Evolutionary conservation across 2,888 invertebrate genomes (phyloP), one percentile per base, ranked within the genome.

Genomic region (Stictocephala bisonia): DNA sequence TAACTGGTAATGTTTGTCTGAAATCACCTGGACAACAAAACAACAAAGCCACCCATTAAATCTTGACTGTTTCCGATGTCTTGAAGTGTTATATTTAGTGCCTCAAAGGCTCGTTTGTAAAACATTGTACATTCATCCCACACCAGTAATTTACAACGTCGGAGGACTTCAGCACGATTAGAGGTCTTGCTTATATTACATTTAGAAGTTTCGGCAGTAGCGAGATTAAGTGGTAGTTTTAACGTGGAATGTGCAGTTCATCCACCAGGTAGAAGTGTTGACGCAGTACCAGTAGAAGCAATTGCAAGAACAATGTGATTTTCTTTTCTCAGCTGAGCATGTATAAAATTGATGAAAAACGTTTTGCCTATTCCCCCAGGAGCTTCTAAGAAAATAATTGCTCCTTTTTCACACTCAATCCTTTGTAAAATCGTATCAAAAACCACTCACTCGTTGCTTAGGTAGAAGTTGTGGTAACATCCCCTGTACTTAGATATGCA

Each of bases 61-160:
- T 18, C 6, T 7, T 35, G 13, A 41, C 48, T 71, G 9, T 24
- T 41, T n/a, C 53, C 53, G 22, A 77, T 7, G 71, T 76, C 64
- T 35, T 64, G 50, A n/a, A 77, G 15, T 15, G 81, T 80, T 50
- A 79, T 48, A 74, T 83, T 74, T 4, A 83, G 44, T 31, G 83
- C 82, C 71, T 84, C 82, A 11, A 83, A 58, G 20, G 78, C 69
- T 56, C 73, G 68, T 75, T 82, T 83, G 72, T 83, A 82, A 0
- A 82, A 74, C 83, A 85, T 84, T 7, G 82, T 82, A 71, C 80
- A 80, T 79, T 85, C 83, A 77, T 84, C 84, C 83, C 82, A 84
- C 27, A 85, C 74, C 9, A 84, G 81, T 3, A 83, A 11, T 77
- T 75, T 79, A 44, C 79, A 76, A 68, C 78, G 58, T 71, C 77